Evolutionary conservation across 2,888 invertebrate species (phyloP), one percentile per base, ranked within the genome.

Genomic region (Calameuta idolon): DNA sequence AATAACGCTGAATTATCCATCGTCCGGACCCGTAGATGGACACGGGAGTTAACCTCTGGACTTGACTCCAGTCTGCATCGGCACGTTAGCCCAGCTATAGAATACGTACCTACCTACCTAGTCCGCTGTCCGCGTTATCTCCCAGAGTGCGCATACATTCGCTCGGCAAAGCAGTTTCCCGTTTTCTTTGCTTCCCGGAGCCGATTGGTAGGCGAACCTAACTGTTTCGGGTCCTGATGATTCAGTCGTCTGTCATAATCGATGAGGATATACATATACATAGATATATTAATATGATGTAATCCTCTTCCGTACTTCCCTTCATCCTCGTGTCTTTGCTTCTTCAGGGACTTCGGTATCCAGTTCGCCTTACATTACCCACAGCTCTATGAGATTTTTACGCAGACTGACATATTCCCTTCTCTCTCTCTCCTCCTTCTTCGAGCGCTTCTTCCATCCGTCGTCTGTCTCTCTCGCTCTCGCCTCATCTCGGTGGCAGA

Each of bases 171-270:
- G 85, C 83, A 87, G 87, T 87, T 89, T 87, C 89, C 87, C 89
- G 87, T 88, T 89, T 89, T 88, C 88, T 87, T 83, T 77, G 33
- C 75, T 73, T 34, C 73, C 55, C 33, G 40, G 35, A 76, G 75
- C 80, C 83, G 84, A 84, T 83, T 83, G 85, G 86, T 85, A 84
- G 85, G 84, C 85, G 85, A 88, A 87, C 85, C 87, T 87, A 88
- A 87, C 87, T 88, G 88, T 88, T 88, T 86, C 85, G 85, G 85
- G 84, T 86, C 85, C 85, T 84, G 87, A 86, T 87, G 87, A 88
- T 88, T 88, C 86, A 83, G 87, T 88, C 87, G 86, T 80, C 82
- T 85, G 85, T 86, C 85, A 87, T 81, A 85, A 80, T 80, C 85
- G 83, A 81, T 82, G 81, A 82, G 81, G 77, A 40, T 23, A 40